Evolutionary conservation across 1,140 invertebrate species (phyloP).

Genomic region (Chrysopa pallens): DNA sequence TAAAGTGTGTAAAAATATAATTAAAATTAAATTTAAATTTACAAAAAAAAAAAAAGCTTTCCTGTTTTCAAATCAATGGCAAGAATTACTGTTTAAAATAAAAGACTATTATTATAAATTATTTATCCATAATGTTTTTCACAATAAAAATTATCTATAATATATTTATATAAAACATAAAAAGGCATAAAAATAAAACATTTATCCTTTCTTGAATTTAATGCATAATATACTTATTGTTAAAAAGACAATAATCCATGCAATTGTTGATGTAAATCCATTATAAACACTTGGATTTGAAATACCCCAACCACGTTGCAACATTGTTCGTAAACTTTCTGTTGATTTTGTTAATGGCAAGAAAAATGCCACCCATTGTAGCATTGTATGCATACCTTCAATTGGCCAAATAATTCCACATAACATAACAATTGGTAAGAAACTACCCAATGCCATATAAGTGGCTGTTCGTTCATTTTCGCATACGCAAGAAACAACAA

Average conservation of each 20-base stretch:
- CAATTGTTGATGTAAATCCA: constrained; percentile 65
- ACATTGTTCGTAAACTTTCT: constrained; percentile 72
- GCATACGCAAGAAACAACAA: constrained; percentile 73
- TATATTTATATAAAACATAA: too few relatives aligned
- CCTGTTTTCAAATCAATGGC: too few relatives aligned
- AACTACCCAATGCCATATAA: constrained; percentile 80
- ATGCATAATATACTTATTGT: constrained; percentile 58
- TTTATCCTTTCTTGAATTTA: constrained; percentile 66
- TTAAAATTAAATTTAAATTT: too few relatives aligned
- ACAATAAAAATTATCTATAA: too few relatives aligned
- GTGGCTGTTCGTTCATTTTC: constrained; percentile 84
- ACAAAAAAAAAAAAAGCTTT: too few relatives aligned
- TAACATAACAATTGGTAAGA: constrained; percentile 79
- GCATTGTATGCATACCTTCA: constrained; percentile 62
- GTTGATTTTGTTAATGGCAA: constrained; percentile 85
- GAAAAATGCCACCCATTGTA: constrained; percentile 60
- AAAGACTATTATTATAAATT: too few relatives aligned
- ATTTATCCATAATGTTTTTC: too few relatives aligned
- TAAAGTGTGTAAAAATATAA: too few relatives aligned
- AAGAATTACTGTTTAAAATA: too few relatives aligned
- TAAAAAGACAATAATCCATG: constrained; percentile 73
- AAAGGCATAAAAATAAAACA: background rate
- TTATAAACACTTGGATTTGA: constrained; percentile 57
- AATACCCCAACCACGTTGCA: constrained; percentile 76
- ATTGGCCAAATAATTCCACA: constrained; percentile 77